phyloP scores from a whole-genome alignment of 2,113 vertebrate species.

The Zosterops hypoxanthus region DNA sequence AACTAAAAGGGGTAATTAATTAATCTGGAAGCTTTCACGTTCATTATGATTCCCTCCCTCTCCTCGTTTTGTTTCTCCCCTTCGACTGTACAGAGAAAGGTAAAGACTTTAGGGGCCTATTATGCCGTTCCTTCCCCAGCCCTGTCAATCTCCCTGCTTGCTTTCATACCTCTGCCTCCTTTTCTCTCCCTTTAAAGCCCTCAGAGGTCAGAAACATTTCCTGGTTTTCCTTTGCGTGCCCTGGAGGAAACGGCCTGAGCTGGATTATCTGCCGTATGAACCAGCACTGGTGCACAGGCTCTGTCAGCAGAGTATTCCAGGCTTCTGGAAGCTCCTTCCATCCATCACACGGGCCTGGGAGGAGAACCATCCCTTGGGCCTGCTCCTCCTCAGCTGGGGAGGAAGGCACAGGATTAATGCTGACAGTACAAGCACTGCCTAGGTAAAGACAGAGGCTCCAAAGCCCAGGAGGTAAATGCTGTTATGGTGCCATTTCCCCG shows the following conservation, averaged over 20 bases:
- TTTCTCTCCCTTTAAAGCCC: not conserved
- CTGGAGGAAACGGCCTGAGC: not conserved
- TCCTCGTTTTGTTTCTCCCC: not conserved
- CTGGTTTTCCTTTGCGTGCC: constrained; percentile 14
- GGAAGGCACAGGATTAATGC: not conserved
- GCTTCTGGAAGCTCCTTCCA: not conserved
- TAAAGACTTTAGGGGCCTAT: not conserved
- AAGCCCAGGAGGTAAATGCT: not conserved
- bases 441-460: not conserved
- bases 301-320: not conserved
- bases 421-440: not conserved
- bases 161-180: not conserved
- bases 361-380: not conserved
- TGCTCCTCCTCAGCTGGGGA: constrained; percentile 7
- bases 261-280: not conserved
- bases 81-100: not conserved
- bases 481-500: not conserved
- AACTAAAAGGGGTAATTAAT: constrained; percentile 57
- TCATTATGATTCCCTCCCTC: not conserved
- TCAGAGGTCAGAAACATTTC: constrained; percentile 53
- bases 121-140: not conserved
- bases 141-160: not conserved
- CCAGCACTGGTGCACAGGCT: not conserved
- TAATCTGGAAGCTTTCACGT: constrained; percentile 10
- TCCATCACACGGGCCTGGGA: not conserved